These are phyloP conservation scores for Trachelus stipa DNA, from an alignment of 2,888 invertebrate genomes.

Conservation along the genomic window DNA sequence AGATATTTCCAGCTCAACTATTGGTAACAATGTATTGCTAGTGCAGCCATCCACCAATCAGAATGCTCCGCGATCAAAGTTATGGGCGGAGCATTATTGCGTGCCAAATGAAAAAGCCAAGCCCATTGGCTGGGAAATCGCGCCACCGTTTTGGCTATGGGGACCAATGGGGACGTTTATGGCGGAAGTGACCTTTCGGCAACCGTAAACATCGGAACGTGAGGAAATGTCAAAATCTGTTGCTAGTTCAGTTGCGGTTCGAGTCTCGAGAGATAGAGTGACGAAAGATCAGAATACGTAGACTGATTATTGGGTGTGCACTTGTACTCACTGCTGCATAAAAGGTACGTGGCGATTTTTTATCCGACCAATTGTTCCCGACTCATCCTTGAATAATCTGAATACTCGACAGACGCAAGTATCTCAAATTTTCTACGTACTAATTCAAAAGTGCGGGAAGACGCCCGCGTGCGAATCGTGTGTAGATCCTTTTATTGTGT, in stretches of 20 bases:
- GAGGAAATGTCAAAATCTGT: constrained; percentile 23
- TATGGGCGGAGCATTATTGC: neutral
- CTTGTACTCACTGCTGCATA: neutral
- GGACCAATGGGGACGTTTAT: constrained; percentile 5
- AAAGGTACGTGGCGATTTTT: neutral
- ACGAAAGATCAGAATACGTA: constrained; percentile 13
- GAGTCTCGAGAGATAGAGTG: neutral
- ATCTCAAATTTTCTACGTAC: neutral
- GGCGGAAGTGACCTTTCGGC: constrained; percentile 23
- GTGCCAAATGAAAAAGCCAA: neutral
- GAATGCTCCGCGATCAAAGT: neutral
- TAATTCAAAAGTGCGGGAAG: neutral
- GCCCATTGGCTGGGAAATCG: neutral
- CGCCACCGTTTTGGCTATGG: neutral
- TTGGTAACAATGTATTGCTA: neutral
- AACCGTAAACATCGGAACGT: constrained; percentile 27
- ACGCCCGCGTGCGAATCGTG: neutral
- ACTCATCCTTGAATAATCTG: neutral
- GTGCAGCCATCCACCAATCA: neutral
- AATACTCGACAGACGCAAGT: neutral
- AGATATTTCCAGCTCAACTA: neutral
- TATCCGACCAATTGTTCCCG: neutral
- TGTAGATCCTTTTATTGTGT: neutral
- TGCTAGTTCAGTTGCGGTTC: constrained; percentile 7
- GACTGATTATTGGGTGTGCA: constrained; percentile 14